phyloP scores from a whole-genome alignment of 2,113 vertebrate genomes.

The Mungos mungo region DNA sequence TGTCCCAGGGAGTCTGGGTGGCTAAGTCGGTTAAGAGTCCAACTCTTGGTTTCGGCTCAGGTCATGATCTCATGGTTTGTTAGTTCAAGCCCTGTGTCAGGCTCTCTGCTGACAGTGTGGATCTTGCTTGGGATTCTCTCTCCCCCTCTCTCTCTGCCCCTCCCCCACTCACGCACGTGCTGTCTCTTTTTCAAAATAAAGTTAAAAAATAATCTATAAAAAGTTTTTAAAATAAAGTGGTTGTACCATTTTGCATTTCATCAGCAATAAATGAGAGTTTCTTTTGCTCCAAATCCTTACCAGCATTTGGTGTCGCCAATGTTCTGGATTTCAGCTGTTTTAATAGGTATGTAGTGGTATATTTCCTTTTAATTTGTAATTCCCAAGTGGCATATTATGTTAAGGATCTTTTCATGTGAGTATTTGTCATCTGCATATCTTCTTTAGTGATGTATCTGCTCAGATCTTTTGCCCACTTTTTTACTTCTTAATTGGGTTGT shows the following conservation, averaged over 20 bases:
- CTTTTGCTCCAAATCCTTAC: neutral
- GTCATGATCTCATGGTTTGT: no score
- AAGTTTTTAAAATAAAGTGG: neutral
- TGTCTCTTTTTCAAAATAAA: no score
- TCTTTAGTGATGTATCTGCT: neutral
- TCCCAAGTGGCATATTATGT: neutral
- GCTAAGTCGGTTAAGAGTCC: no score
- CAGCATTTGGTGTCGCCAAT: neutral
- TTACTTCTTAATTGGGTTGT: neutral
- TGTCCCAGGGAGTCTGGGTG: neutral
- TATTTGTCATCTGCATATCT: neutral
- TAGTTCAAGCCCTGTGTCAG: no score
- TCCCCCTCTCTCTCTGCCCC: no score
- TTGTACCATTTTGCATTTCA: neutral
- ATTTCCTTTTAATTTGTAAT: slow-evolving; percentile 4
- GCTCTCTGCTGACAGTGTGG: no score
- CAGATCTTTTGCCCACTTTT: neutral
- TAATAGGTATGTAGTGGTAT: neutral
- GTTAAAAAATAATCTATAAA: no score
- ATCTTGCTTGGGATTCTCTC: no score
- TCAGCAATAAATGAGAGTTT: neutral
- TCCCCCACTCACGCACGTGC: no score
- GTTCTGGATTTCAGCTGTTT: neutral
- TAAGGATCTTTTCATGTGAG: neutral
- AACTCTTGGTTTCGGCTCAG: no score